Conservation (phyloP, 2,113 vertebrate species). For the Stegostoma tigrinum region DNA sequence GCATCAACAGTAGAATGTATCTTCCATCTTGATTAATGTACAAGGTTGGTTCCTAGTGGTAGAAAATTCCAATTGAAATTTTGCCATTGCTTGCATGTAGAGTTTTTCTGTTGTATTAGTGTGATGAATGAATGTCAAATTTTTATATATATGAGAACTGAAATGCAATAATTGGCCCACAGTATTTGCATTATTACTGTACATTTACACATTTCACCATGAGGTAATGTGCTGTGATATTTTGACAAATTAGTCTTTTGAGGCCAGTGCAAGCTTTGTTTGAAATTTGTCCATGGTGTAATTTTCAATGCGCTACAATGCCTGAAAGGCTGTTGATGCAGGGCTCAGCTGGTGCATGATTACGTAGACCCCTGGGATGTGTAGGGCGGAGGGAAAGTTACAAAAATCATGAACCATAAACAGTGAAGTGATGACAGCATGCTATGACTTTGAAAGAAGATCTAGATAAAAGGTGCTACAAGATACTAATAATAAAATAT, state of each 20-base stretch:
- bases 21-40: background rate
- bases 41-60: background rate
- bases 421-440: conserved; percentile 15
- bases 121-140: background rate
- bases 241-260: background rate
- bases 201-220: background rate
- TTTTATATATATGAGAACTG: background rate
- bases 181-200: background rate
- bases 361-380: conserved; percentile 12
- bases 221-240: background rate
- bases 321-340: background rate
- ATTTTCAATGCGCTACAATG: conserved; percentile 9
- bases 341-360: conserved; percentile 26
- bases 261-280: conserved; percentile 7
- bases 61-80: background rate
- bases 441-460: background rate
- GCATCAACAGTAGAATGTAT: background rate
- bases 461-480: background rate
- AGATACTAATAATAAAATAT: background rate
- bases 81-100: background rate
- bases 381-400: background rate
- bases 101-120: background rate
- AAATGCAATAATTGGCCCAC: background rate
- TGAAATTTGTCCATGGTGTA: background rate
- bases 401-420: conserved; percentile 33